Evolutionary conservation across 1,140 invertebrate genomes (phyloP), one percentile per base, ranked within the genome.

Genomic region (Magallana ariakensis): DNA sequence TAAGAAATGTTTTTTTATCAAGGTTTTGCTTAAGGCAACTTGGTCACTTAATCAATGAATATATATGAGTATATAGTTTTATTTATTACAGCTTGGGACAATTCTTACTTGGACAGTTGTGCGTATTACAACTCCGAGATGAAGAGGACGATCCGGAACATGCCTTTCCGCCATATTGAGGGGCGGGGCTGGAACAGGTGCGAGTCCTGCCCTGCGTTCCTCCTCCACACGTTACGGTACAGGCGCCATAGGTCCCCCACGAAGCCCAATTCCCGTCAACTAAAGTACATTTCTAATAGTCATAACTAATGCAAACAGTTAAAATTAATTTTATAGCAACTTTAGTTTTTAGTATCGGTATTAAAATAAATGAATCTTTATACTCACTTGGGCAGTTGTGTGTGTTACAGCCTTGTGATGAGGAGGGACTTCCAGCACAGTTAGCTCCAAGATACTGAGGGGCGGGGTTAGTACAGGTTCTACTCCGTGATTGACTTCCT

Each of bases 211-310:
- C 96, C 11, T 97, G 95, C 66, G 97, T 95, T 0, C 98, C 98
- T 93, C 98, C 97, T 0, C 98, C 98, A 93, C 98, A 99, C 0
- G 97, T 97, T 0, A 97, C 97, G 89, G 96, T 97, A 95, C 98
- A 99, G 3, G 96, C 95, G 6, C 97, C 96, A 98, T 98, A 99
- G 96, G 26, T 96, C 96, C 1, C 96, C 95, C 84, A 90, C 5
- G 60, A 11, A 8, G 60, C 82, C 53, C 80, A 87, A 0, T 54
- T 81, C 13, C 88, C 88, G 57, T 89, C 84, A 85, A 89, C 86
- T 85, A n/a, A n/a, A n/a, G n/a, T n/a, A n/a, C n/a, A n/a, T 60
- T 60, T 16, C 15, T 60, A 0, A 60, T 60, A 60, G 11, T 46
- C 33, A 46, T 1, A 46, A 46, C n/a, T n/a, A n/a, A n/a, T n/a